A percentile compares a stretch with the other conserved stretches of the same genome.
Conservation (phyloP, 2,888 invertebrate genomes). For the Omphaloscelis lunosa region DNA sequence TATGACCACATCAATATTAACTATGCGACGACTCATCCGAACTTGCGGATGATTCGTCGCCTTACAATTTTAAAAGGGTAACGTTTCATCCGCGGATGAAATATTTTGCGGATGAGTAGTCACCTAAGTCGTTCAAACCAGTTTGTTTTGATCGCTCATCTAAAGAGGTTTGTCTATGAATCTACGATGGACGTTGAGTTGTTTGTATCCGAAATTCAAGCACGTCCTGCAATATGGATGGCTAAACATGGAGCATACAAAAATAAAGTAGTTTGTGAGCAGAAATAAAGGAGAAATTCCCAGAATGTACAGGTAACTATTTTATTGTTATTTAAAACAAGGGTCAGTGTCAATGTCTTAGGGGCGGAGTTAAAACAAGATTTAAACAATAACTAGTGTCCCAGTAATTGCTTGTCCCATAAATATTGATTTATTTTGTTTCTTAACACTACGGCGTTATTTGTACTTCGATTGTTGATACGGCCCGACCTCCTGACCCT, state of each 20-base stretch:
- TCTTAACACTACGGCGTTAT: slow-evolving; percentile 13
- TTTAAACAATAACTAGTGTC: slow-evolving; percentile 1
- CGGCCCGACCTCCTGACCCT: slow-evolving; percentile 1
- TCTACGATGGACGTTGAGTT: slow-evolving; percentile 18
- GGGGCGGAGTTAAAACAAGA: not conserved
- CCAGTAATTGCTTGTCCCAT: slow-evolving; percentile 5
- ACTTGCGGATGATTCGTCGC: no score
- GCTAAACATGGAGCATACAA: slow-evolving; percentile 19
- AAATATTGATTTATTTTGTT: slow-evolving; percentile 6
- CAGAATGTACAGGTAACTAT: not conserved
- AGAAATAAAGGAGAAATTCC: not conserved
- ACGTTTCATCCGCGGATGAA: no score
- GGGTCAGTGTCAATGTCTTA: no score
- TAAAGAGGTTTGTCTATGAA: slow-evolving; percentile 10
- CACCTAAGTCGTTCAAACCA: slow-evolving; percentile 11
- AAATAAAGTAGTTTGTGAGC: slow-evolving; percentile 10
- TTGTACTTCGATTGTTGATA: slow-evolving; percentile 13
- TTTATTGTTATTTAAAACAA: slow-evolving; percentile 3
- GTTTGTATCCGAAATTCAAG: slow-evolving; percentile 15
- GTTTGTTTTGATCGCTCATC: slow-evolving; percentile 13
- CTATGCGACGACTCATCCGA: slow-evolving; percentile 14
- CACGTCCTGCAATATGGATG: slow-evolving; percentile 23
- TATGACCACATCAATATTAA: slow-evolving; percentile 18
- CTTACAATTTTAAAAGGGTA: no score
- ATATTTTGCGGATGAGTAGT: no score